Evolutionary conservation across 2,113 vertebrate genomes (phyloP), one percentile per base, ranked within the genome.

Genomic region (Oreocharis arfaki): DNA sequence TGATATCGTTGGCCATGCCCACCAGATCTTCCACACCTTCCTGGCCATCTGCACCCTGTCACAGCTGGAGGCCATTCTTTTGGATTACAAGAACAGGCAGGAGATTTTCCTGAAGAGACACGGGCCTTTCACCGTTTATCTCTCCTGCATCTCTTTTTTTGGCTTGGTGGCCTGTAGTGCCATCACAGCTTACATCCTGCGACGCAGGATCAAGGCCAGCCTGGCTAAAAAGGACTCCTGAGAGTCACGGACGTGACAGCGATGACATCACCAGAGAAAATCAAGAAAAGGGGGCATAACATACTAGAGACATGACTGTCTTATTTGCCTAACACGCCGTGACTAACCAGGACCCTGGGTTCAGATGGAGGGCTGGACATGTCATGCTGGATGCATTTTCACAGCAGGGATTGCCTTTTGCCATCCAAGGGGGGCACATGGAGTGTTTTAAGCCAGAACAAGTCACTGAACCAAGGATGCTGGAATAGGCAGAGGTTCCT

Each of bases 1-100:
- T 3, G 99, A 99, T 96, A 98, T 99, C 1, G 73, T 99, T 44
- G 99, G 99, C 56, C 99, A 99, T 0, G 99, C 98, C 15, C 99
- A 99, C 87, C 99, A 99, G 95, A 98, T 99, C 94, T 99, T 99
- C 98, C 99, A 99, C 22, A 50, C 99, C 21, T 98, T 99, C 71
- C 93, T 99, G 95, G 98, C 98, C 14, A 68, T 99, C 92, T 99
- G 99, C 96, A 99, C 99, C 0, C 79, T 99, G 4, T 98, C 98
- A 42, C 99, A 99, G 97, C 96, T 99, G 95, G 98, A 99, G 95
- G 99, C 99, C 64, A 97, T 99, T 77, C 98, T 99, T 64, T 89
- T 97, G 95, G 99, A 99, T 97, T 99, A 98, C 47, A 96, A 98
- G 94, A 96, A 93, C 69, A 97, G 98, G 20, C 98, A 96, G 76